A percentile compares a stretch with the other conserved stretches of the same genome.
Conservation (phyloP, 2,113 vertebrate genomes). For the Hypocryptadius cinnamomeus region DNA sequence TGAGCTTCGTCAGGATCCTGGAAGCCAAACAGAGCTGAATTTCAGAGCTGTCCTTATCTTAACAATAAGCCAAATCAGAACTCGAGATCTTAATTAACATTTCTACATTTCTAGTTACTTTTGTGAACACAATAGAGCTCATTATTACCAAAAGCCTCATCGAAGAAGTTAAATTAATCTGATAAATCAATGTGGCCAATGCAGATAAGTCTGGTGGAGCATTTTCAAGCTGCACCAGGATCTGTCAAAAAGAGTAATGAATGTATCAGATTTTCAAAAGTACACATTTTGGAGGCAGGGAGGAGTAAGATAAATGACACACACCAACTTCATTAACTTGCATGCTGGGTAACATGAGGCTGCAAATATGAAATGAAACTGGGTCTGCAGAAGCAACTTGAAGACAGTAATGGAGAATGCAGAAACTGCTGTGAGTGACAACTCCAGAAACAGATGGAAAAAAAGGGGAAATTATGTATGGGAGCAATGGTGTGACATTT, state of each 20-base stretch:
- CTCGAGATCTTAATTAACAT: constrained; percentile 22
- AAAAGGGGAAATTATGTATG: not conserved
- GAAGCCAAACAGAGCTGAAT: not conserved
- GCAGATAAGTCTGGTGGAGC: not conserved
- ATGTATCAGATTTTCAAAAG: not conserved
- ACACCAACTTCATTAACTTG: not conserved
- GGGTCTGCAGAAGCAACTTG: not conserved
- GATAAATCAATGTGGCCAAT: constrained; percentile 21
- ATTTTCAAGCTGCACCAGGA: not conserved
- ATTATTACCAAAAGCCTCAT: constrained; percentile 34
- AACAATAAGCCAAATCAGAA: constrained; percentile 12
- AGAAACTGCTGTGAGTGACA: not conserved
- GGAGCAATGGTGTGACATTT: not conserved
- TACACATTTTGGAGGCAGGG: not conserved
- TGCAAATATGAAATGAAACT: constrained; percentile 20
- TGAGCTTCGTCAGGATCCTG: not conserved
- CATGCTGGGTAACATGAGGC: not conserved
- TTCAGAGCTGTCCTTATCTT: not conserved
- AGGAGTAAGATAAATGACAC: not conserved
- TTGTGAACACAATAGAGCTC: constrained; percentile 22
- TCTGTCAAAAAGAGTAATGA: constrained; percentile 28
- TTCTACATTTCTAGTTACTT: constrained; percentile 23
- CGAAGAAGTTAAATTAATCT: constrained; percentile 41
- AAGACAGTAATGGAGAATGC: not conserved
- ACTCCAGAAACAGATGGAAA: not conserved